Base-by-base conservation (phyloP, 2,113 vertebrate species). In the Brachyistius frenatus region DNA sequence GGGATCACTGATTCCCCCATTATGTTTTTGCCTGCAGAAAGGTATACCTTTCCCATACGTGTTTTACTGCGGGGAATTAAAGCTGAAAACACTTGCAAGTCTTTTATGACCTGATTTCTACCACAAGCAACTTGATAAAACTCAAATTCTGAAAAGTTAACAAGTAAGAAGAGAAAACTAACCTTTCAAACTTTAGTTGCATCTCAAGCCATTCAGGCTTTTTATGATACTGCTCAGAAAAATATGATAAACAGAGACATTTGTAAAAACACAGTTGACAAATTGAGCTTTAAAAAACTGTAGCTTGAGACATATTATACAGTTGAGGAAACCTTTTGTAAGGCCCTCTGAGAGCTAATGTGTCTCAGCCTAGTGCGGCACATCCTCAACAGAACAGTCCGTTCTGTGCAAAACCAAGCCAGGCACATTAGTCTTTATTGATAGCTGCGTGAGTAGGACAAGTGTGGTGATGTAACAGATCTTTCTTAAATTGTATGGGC, bases 381-480 rank as follows among this genome's bases (percentile, higher is more conserved):
- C 49, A 70, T 70, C 54, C 58, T 63, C 53, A 70, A 58, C 49
- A 69, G 77, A 47, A 77, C 80, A 80, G 67, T 32, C 62, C 13
- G 5, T 73, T 83, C 73, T 73, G 60, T 76, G 75, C 66, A 81
- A 78, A 79, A 56, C 55, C 63, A 72, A 83, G 83, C 80, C 68
- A 46, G 74, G 67, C 76, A 83, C 87, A 84, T 81, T 61, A 73
- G 78, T 79, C 79, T 85, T 73, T 81, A 90, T 86, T 87, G 87
- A 91, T 86, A 83, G 83, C 73, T 81, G 76, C 39, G 33, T 66
- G 76, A 89, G 83, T 73, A 69, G 71, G 73, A 87, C 66, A 70
- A 81, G 76, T 46, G 56, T 41, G 67, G 80, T 93, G 90, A 93
- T 91, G 90, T 90, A 92, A 93, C 76, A 76, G 71, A 88, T 86